Conservation (phyloP, 2,888 invertebrate genomes). For the Drosophila testacea region DNA sequence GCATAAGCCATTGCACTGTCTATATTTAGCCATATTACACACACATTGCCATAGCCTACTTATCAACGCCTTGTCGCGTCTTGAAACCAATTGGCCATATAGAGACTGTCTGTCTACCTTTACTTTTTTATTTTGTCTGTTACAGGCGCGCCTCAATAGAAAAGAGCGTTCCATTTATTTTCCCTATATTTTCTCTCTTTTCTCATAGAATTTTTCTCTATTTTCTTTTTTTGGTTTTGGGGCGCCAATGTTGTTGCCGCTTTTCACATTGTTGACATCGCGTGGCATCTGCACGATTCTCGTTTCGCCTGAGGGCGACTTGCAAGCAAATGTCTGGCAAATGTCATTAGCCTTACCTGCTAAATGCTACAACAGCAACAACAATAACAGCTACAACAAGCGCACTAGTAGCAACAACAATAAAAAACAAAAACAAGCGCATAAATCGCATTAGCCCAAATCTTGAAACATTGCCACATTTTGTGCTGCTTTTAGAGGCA, state of each 20-base stretch:
- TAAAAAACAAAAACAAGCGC: conserved; percentile 24
- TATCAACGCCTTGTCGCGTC: conserved; percentile 46
- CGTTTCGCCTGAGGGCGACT: conserved; percentile 35
- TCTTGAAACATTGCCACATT: conserved; percentile 54
- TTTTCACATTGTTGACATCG: conserved; percentile 63
- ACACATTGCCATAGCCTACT: conserved; percentile 51
- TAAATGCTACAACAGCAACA: not conserved
- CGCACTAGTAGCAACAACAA: conserved; percentile 3
- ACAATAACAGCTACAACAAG: not conserved
- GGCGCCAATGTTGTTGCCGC: conserved; percentile 48
- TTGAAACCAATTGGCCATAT: conserved; percentile 45
- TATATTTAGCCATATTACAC: conserved; percentile 17
- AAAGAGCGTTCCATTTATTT: conserved; percentile 8
- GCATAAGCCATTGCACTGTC: not conserved
- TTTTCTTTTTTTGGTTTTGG: not conserved
- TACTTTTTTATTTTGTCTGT: conserved; percentile 19
- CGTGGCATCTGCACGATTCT: conserved; percentile 57
- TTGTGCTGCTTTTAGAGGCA: conserved; percentile 23
- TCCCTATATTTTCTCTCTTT: not conserved
- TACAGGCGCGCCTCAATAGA: conserved; percentile 13
- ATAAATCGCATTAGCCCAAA: conserved; percentile 76
- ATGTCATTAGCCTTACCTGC: conserved; percentile 77
- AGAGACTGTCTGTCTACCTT: conserved; percentile 33
- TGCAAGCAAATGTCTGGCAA: conserved; percentile 45
- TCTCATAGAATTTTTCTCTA: not conserved